These are phyloP conservation scores for Nephrotoma guestfalica DNA, from an alignment of 2,888 invertebrate genomes.

Conservation along the genomic window DNA sequence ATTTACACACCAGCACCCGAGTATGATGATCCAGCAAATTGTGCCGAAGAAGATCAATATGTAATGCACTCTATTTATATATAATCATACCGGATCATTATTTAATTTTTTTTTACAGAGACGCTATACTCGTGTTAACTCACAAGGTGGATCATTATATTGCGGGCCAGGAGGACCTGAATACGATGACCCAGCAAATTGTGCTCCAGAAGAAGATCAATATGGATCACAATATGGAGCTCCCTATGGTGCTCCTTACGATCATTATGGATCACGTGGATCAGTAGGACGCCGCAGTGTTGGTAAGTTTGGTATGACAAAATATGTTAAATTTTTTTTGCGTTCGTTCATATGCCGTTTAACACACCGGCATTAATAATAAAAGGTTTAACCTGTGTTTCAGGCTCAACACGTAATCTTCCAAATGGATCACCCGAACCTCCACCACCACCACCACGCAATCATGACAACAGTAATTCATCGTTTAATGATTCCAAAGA, in stretches of 20 bases:
- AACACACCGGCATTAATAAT: background rate
- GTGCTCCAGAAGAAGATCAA: slow-evolving; percentile 81
- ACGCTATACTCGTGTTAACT: slow-evolving; percentile 57
- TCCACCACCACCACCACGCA: slow-evolving; percentile 64
- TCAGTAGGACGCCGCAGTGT: slow-evolving; percentile 57
- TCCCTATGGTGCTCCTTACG: slow-evolving; percentile 71
- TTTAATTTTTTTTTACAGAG: slow-evolving; percentile 25
- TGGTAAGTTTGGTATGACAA: slow-evolving; percentile 20
- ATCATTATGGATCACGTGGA: slow-evolving; percentile 77
- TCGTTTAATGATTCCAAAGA: slow-evolving; percentile 88
- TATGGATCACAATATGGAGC: slow-evolving; percentile 70
- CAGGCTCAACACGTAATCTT: slow-evolving; percentile 30
- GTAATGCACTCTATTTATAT: slow-evolving; percentile 27
- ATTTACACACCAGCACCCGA: slow-evolving; percentile 74
- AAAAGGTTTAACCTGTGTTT: background rate
- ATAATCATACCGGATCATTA: background rate
- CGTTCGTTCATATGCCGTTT: background rate
- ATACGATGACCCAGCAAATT: slow-evolving; percentile 87
- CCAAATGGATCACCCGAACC: slow-evolving; percentile 47
- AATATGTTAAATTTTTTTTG: background rate
- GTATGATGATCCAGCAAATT: slow-evolving; percentile 87
- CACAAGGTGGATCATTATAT: slow-evolving; percentile 47
- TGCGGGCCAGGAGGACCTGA: slow-evolving; percentile 55
- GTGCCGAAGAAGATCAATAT: slow-evolving; percentile 84
- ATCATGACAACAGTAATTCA: slow-evolving; percentile 66